Evolutionary conservation across 1,140 invertebrate genomes (phyloP).

Genomic region (Brachionus angularis): DNA sequence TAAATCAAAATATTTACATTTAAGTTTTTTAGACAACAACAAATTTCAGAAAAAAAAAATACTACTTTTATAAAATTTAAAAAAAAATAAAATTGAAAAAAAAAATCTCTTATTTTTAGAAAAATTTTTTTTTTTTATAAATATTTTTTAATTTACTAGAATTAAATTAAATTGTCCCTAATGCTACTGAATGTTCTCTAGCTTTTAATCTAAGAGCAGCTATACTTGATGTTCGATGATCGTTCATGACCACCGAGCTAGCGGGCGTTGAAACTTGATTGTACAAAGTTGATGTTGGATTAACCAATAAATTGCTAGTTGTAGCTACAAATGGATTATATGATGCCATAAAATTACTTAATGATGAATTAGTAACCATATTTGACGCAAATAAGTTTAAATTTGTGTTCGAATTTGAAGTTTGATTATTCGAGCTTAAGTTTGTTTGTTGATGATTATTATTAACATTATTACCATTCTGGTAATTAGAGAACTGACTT

Average conservation of each 20-base stretch:
- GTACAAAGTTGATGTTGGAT: slow-evolving; percentile 2
- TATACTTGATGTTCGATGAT: slow-evolving; percentile 80
- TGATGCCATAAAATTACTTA: slow-evolving; percentile 37
- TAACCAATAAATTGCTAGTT: neutral
- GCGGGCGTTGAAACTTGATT: slow-evolving; percentile 6
- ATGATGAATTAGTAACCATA: neutral
- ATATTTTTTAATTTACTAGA: too few species aligned
- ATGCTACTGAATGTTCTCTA: slow-evolving; percentile 68
- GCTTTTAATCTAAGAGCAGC: slow-evolving; percentile 82
- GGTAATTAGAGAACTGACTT: too few species aligned
- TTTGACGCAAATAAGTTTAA: slow-evolving; percentile 18
- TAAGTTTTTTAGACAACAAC: too few species aligned
- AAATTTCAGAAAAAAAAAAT: too few species aligned
- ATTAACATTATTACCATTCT: too few species aligned
- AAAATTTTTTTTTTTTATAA: too few species aligned
- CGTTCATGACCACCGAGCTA: slow-evolving; percentile 59
- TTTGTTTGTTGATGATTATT: too few species aligned
- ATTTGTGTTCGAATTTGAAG: neutral
- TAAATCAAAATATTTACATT: too few species aligned
- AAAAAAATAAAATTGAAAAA: too few species aligned
- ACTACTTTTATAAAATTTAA: too few species aligned
- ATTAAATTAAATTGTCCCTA: slow-evolving; percentile 47
- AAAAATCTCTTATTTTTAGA: too few species aligned
- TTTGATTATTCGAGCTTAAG: slow-evolving; percentile 12
- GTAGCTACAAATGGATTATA: slow-evolving; percentile 42